Conservation (phyloP, 2,797 vertebrate species). For the Salarias fasciatus region DNA sequence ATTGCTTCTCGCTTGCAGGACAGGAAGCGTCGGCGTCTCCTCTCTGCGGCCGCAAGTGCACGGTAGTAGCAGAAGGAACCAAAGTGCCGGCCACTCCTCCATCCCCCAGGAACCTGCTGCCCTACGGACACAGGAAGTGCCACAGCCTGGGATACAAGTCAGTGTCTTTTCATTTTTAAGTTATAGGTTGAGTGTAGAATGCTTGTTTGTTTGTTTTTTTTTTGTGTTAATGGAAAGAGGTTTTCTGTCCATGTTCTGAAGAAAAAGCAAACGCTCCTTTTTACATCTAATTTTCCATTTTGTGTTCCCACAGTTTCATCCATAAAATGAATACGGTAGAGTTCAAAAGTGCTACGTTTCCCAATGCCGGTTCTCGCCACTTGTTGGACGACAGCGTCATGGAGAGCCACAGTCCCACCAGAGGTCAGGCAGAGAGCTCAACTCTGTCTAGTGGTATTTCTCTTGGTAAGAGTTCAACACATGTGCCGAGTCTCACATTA, state of each 20-base stretch:
- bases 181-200: no score
- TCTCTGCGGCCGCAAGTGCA: conserved; percentile 87
- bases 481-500: no score
- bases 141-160: conserved; percentile 99
- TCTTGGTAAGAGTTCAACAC: conserved; percentile 82
- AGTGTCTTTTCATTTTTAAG: conserved; percentile 56
- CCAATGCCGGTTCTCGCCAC: conserved; percentile 95
- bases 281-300: neutral
- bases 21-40: conserved; percentile 92
- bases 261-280: no score
- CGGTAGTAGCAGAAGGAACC: conserved; percentile 84
- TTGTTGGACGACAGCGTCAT: conserved; percentile 97
- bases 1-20: conserved; percentile 70
- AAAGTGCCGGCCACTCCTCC: conserved; percentile 90
- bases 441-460: conserved; percentile 98
- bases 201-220: no score
- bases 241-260: no score
- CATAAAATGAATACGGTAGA: conserved; percentile 97
- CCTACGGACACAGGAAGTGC: conserved; percentile 96
- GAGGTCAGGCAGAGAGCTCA: conserved; percentile 95
- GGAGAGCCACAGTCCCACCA: conserved; percentile 92
- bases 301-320: conserved; percentile 87
- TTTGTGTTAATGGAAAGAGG: neutral
- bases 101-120: conserved; percentile 92
- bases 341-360: conserved; percentile 98